Conservation (phyloP, 2,113 vertebrate genomes). For the Mormyrus iriodes region DNA sequence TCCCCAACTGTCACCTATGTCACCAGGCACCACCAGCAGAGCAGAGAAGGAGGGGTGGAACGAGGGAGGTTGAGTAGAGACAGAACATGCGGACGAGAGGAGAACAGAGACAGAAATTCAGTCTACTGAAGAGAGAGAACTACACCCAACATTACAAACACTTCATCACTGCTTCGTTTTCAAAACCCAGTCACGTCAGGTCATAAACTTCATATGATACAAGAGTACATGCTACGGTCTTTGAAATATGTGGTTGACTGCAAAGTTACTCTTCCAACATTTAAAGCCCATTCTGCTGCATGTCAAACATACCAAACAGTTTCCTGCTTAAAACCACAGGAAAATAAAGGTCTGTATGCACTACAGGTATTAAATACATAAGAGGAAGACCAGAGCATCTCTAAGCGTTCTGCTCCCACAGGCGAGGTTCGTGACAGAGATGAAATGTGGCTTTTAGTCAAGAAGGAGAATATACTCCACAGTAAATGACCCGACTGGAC, state of each 20-base stretch:
- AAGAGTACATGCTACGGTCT: background rate
- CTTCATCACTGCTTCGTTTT: slow-evolving; percentile 43
- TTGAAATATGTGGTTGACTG: background rate
- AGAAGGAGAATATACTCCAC: background rate
- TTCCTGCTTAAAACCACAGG: background rate
- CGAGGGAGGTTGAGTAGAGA: slow-evolving; percentile 39
- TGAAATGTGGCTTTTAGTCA: background rate
- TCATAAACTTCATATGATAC: background rate
- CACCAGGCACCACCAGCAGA: slow-evolving; percentile 94
- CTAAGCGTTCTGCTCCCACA: background rate
- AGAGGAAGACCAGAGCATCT: background rate
- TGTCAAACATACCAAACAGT: background rate
- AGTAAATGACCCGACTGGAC: slow-evolving; percentile 14
- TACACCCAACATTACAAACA: slow-evolving; percentile 62
- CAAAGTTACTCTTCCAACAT: background rate
- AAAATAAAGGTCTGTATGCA: background rate
- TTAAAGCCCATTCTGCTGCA: background rate
- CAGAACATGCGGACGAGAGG: background rate
- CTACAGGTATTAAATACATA: background rate
- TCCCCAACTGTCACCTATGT: slow-evolving; percentile 98
- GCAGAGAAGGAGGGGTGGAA: slow-evolving; percentile 63
- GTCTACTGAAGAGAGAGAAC: slow-evolving; percentile 62
- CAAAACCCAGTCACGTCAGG: slow-evolving; percentile 68
- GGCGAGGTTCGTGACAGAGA: background rate
- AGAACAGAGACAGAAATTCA: slow-evolving; percentile 37